Conservation (phyloP, 1,140 invertebrate species). For the Subanguina moxae region DNA sequence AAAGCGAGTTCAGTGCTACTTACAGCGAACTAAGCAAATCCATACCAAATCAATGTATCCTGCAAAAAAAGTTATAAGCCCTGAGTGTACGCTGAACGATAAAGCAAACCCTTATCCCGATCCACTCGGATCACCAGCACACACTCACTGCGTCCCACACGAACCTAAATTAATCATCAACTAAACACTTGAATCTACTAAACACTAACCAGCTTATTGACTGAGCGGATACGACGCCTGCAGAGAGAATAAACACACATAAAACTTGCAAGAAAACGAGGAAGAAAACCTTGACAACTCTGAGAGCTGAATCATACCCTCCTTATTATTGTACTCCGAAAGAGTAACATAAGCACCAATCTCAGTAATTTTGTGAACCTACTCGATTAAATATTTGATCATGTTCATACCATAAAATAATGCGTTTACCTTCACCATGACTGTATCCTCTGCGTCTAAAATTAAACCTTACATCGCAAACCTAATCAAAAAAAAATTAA, state of each 20-base stretch:
- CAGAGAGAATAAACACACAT: too few species aligned
- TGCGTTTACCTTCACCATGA: conserved; percentile 79
- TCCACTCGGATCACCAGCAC: conserved; percentile 99
- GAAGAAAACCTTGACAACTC: conserved; percentile 72
- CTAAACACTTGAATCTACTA: too few species aligned
- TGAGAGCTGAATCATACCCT: conserved; percentile 69
- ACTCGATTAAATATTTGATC: too few species aligned
- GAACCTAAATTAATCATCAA: too few species aligned
- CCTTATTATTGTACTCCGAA: conserved; percentile 94
- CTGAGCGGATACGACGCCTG: conserved; percentile 92
- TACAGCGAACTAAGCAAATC: too few species aligned
- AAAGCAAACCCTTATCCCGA: conserved; percentile 84
- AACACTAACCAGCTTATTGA: conserved; percentile 99
- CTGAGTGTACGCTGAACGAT: conserved; percentile 1
- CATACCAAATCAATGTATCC: conserved; percentile 91
- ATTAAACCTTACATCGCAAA: too few species aligned
- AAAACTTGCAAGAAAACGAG: too few species aligned
- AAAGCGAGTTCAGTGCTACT: too few species aligned
- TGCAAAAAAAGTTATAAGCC: conserved; percentile 59
- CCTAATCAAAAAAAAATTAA: too few species aligned
- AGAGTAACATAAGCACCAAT: conserved; percentile 96
- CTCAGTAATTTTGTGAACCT: conserved; percentile 89
- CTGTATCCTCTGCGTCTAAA: conserved; percentile 86
- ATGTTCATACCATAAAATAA: too few species aligned
- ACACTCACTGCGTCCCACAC: conserved; percentile 95